Base-by-base conservation (phyloP, 2,797 vertebrate species). In the Syngnathus acus region DNA sequence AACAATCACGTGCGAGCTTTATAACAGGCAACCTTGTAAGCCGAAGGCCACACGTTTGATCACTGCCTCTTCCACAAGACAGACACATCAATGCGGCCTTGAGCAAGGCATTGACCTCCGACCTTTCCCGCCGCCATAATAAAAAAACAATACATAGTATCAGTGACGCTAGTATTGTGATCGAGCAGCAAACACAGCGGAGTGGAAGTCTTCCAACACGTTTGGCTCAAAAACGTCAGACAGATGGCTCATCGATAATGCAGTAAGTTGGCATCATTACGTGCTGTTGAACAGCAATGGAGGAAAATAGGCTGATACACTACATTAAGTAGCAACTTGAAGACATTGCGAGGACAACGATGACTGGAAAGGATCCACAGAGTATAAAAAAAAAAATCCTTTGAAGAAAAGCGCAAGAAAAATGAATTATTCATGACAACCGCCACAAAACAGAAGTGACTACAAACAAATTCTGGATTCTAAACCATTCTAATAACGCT, bases 241-340 rank as follows among this genome's bases (percentile, higher is more conserved):
- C 87, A 89, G 84, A 87, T 87, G 84, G 82, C 64, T 85, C 78
- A 90, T 92, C 73, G 81, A 89, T 91, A 88, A 90, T 87, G 76
- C 78, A 88, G 55, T 61, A 72, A 4, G 14, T 61, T 70, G 76
- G 80, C 72, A 86, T 87, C 81, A 80, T 85, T 82, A 78, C 77
- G 84, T 76, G 72, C 78, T 85, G 84, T 68, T 84, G 79, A 81
- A 50, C 82, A 78, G 79, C 64, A 57, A 68, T 70, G 65, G 38
- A 67, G 85, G 81, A 79, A 32, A 78, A 81, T 70, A 50, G 72
- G 55, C 51, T 61, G 66, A 80, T 32, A 32, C 32, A 4, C 32
- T 32, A 32, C 75, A 82, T 64, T 65, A 53, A 48, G 50, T 50
- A 51, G 57, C 47, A 48, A 17, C 5, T 48, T 5, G 5, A 45